Base-by-base conservation (phyloP, 2,888 invertebrate species). In the Catotricha subobsoleta region DNA sequence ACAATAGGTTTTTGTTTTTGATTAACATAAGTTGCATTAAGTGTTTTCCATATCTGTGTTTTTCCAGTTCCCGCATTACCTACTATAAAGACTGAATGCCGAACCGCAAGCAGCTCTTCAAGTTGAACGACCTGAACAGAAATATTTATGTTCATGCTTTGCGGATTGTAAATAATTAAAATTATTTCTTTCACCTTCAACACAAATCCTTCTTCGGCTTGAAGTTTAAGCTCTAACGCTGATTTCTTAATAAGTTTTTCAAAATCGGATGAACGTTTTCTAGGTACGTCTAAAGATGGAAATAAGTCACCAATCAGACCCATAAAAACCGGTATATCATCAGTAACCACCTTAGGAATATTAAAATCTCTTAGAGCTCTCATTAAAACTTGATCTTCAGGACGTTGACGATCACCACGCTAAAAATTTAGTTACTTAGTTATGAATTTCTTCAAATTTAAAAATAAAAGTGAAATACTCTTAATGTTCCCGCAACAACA, bases 361-460 rank as follows among this genome's bases (percentile, higher is more conserved):
- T 92, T 92, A 60, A 92, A 94, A 66, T 94, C 92, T 59, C 92
- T 69, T 51, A 94, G 60, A 1, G 94, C 92, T 60, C 92, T 69
- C 92, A 94, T 92, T 45, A 94, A 60, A 31, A 91, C 91, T 69
- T 92, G 88, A 62, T 92, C 91, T 65, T 94, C 92, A 0, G 91
- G 82, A 27, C 82, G 68, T 39, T 67, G 67, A 45, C 78, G 71
- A 57, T 86, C 86, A 41, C 76, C 73, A 49, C 86, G 68, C 69
- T 72, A 47, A 12, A 50, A 4, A 19, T 27, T 28, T n/a, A n/a
- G 20, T 29, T 18, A 13, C 16, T 18, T 20, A 40, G 28, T 7
- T 13, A 37, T 16, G 20, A 15, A 25, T 20, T 21, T 15, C 3
- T 19, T 15, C 13, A 21, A 40, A 15, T 8, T n/a, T 27, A n/a